These are phyloP conservation scores for Hippocampus comes DNA, from an alignment of 2,113 vertebrate species.

Conservation along the genomic window DNA sequence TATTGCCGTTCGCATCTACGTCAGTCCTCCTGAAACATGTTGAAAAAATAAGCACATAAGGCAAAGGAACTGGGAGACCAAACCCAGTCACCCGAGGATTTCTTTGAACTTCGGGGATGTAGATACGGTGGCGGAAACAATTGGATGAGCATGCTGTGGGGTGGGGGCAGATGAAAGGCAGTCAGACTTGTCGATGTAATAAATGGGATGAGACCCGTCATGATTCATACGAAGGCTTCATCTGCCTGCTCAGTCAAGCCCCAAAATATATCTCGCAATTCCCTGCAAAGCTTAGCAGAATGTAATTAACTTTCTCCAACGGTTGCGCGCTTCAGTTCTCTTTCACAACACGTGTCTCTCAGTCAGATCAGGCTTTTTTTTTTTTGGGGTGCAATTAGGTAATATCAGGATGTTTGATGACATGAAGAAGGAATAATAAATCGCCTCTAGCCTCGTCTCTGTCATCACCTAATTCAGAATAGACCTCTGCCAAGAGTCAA, in stretches of 20 bases:
- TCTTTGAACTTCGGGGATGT: slow-evolving; percentile 50
- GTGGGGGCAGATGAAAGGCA: slow-evolving; percentile 51
- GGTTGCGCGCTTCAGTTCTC: slow-evolving; percentile 9
- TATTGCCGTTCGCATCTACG: slow-evolving; percentile 20
- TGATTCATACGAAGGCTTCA: slow-evolving; percentile 45
- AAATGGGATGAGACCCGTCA: slow-evolving; percentile 55
- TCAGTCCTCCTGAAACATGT: slow-evolving; percentile 30
- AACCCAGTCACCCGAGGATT: slow-evolving; percentile 38
- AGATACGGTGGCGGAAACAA: slow-evolving; percentile 52
- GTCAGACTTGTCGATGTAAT: slow-evolving; percentile 54
- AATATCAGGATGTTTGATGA: background rate
- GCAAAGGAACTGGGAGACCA: slow-evolving; percentile 33
- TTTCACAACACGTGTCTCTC: slow-evolving; percentile 7
- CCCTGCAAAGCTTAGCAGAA: slow-evolving; percentile 41
- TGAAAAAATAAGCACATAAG: slow-evolving; percentile 25
- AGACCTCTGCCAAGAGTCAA: no score
- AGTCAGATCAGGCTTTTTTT: background rate
- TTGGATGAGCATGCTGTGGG: slow-evolving; percentile 35
- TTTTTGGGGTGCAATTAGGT: background rate
- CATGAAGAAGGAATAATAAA: slow-evolving; percentile 3
- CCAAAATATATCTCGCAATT: slow-evolving; percentile 36
- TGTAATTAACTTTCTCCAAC: slow-evolving; percentile 34
- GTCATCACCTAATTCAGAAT: no score
- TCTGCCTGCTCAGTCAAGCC: slow-evolving; percentile 47
- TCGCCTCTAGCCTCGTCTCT: background rate